phyloP scores from a whole-genome alignment of 2,888 invertebrate species.

The Eugnorisma glareosa region DNA sequence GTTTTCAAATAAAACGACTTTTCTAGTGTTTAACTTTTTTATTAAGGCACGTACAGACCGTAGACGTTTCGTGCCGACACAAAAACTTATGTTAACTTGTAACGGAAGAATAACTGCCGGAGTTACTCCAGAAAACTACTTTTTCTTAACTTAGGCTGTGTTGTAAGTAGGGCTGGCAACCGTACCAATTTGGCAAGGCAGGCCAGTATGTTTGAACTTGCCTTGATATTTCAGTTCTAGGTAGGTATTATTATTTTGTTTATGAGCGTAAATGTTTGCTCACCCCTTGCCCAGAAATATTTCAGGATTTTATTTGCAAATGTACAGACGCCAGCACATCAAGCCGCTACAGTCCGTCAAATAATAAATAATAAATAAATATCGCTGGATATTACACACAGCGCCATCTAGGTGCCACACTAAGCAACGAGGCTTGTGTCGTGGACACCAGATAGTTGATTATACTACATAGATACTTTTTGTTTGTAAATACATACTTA shows the following conservation, averaged over 20 bases:
- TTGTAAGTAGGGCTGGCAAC: slow-evolving; percentile 21
- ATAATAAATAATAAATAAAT: too few relatives aligned
- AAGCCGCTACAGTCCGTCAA: too few relatives aligned
- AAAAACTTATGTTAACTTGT: slow-evolving; percentile 55
- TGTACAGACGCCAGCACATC: too few relatives aligned
- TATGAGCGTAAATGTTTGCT: not conserved
- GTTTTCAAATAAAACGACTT: slow-evolving; percentile 52
- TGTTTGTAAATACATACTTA: too few relatives aligned
- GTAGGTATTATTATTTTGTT: not conserved
- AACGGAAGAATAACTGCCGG: slow-evolving; percentile 44
- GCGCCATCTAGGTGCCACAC: too few relatives aligned
- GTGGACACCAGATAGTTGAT: too few relatives aligned
- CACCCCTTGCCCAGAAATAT: not conserved
- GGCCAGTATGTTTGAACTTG: not conserved
- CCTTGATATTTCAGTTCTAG: not conserved
- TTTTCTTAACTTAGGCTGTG: slow-evolving; percentile 13
- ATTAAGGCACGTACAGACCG: slow-evolving; percentile 36
- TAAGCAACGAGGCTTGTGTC: too few relatives aligned
- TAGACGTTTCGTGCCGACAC: slow-evolving; percentile 34
- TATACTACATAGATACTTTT: too few relatives aligned
- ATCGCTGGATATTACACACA: too few relatives aligned
- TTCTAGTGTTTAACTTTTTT: slow-evolving; percentile 52
- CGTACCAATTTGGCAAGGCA: not conserved
- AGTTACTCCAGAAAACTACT: slow-evolving; percentile 40
- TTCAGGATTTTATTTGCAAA: not conserved